These are phyloP conservation scores for Spialia ferax DNA, from an alignment of 2,888 invertebrate species.

Conservation along the genomic window DNA sequence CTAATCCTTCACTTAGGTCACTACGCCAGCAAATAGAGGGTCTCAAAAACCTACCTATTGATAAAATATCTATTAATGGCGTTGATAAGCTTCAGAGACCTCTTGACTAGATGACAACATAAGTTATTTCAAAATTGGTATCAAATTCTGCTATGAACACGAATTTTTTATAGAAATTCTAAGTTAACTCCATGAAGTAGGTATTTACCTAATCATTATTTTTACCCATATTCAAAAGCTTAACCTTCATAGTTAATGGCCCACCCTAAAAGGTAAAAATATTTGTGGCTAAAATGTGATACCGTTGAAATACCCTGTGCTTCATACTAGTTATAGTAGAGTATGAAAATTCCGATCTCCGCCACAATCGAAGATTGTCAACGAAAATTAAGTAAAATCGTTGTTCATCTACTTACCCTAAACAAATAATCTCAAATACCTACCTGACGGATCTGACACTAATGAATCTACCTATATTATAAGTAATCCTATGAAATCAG, in stretches of 20 bases:
- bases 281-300: conserved; percentile 80
- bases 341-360: conserved; percentile 72
- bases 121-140: conserved; percentile 64
- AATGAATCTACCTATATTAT: conserved; percentile 63
- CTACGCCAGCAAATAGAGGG: conserved; percentile 64
- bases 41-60: conserved; percentile 65
- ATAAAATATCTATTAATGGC: conserved; percentile 53
- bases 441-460: conserved; percentile 77
- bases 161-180: conserved; percentile 83
- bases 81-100: conserved; percentile 58
- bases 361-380: conserved; percentile 81
- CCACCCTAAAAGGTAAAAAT: conserved; percentile 53
- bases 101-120: conserved; percentile 52
- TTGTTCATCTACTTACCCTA: conserved; percentile 58
- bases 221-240: conserved; percentile 68
- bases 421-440: conserved; percentile 68
- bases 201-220: conserved; percentile 68
- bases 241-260: conserved; percentile 63
- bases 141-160: conserved; percentile 81
- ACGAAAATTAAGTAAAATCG: conserved; percentile 69
- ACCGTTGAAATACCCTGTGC: conserved; percentile 75
- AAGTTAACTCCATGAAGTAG: conserved; percentile 79
- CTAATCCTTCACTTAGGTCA: conserved; percentile 83
- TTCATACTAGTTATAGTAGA: conserved; percentile 77
- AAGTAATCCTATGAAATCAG: conserved; percentile 62